Conservation (phyloP, 2,888 invertebrate genomes). For the Synanthedon andrenaeformis region DNA sequence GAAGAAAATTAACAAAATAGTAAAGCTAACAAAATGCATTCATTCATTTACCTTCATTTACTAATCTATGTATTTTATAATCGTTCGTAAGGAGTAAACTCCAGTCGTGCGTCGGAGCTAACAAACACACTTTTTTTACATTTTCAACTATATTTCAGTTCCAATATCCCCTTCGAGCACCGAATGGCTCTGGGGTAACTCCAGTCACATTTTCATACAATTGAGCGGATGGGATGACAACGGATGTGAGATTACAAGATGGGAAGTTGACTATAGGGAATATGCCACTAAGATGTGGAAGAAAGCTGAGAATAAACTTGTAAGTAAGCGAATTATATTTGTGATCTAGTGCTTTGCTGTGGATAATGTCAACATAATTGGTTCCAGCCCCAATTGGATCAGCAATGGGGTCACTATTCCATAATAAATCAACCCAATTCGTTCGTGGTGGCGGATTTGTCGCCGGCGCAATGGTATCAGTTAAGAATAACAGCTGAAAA, state of each 20-base stretch:
- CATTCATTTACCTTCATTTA: too few relatives aligned
- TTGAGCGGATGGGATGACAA: slow-evolving; percentile 87
- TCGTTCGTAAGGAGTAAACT: too few relatives aligned
- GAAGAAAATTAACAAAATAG: too few relatives aligned
- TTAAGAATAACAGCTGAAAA: slow-evolving; percentile 72
- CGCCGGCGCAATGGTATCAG: slow-evolving; percentile 74
- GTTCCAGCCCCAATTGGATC: slow-evolving; percentile 38
- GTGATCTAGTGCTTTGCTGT: too few relatives aligned
- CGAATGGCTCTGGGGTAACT: slow-evolving; percentile 84
- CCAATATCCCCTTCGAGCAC: slow-evolving; percentile 78
- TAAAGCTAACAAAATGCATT: too few relatives aligned
- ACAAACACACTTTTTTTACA: too few relatives aligned
- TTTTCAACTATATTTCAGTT: too few relatives aligned
- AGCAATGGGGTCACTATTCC: slow-evolving; percentile 32
- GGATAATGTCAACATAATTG: too few relatives aligned
- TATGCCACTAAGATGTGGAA: slow-evolving; percentile 62
- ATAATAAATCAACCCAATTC: slow-evolving; percentile 43
- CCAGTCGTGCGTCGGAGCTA: too few relatives aligned
- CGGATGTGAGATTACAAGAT: slow-evolving; percentile 84
- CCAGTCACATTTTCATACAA: slow-evolving; percentile 83
- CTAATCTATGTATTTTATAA: too few relatives aligned
- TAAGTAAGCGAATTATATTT: slow-evolving; percentile 15
- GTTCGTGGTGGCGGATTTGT: slow-evolving; percentile 60
- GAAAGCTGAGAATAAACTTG: slow-evolving; percentile 49
- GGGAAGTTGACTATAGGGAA: slow-evolving; percentile 79